Percentiles rank a stretch among this genome's conserved stretches.
phyloP scores from a whole-genome alignment of 2,113 vertebrate species.

The Camarhynchus parvulus region DNA sequence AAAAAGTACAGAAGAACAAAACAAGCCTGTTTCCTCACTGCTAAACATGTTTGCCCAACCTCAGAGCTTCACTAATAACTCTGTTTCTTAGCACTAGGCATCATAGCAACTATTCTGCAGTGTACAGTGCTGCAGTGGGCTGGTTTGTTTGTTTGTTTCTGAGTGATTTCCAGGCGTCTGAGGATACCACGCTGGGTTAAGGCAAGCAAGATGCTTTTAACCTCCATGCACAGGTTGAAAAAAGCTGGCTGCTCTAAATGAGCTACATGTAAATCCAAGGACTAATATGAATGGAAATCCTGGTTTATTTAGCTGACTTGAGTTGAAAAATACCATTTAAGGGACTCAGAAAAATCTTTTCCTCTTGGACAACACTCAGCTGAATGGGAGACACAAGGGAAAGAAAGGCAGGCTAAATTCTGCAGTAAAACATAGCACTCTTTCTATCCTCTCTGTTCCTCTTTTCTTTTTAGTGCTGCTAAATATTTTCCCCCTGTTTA shows the following conservation, averaged over 20 bases:
- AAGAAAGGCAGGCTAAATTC: background rate
- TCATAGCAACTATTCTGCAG: background rate
- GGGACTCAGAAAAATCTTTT: background rate
- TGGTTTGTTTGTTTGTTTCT: background rate
- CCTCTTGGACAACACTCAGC: background rate
- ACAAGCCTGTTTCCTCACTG: background rate
- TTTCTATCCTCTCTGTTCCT: background rate
- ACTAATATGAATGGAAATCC: constrained; percentile 18
- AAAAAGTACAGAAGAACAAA: background rate
- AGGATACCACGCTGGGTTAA: background rate
- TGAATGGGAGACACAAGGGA: background rate
- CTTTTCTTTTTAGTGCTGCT: background rate
- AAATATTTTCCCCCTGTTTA: background rate
- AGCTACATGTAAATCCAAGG: constrained; percentile 30
- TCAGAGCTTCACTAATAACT: background rate
- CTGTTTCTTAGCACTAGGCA: background rate
- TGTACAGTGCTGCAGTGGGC: background rate
- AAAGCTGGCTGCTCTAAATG: constrained; percentile 38
- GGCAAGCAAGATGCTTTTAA: background rate
- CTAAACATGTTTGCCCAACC: background rate
- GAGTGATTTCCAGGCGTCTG: background rate
- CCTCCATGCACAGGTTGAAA: background rate
- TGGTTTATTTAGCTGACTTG: background rate
- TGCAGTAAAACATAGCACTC: background rate
- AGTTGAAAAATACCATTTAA: constrained; percentile 4